Evolutionary conservation across 2,888 invertebrate species (phyloP).

Genomic region (Xestia rhomboidea): DNA sequence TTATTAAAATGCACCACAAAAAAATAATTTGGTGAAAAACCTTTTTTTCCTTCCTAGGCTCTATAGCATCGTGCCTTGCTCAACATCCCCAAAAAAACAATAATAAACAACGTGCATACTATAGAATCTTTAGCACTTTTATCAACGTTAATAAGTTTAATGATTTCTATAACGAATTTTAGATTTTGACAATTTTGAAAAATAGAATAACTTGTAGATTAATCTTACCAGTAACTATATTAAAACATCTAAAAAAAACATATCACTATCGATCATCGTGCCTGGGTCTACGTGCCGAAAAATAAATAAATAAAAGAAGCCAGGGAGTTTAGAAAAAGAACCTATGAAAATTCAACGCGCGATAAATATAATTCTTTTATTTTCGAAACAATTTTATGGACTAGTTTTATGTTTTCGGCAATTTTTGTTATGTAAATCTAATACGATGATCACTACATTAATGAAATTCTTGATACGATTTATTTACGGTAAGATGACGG

Average conservation of each 20-base stretch:
- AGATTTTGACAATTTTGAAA: neutral
- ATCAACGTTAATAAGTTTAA: no score
- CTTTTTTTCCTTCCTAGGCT: neutral
- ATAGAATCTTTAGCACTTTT: neutral
- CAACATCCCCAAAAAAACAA: neutral
- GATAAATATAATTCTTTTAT: neutral
- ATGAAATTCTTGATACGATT: neutral
- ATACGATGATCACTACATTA: neutral
- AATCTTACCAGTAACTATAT: neutral
- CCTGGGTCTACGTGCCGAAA: neutral
- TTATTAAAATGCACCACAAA: neutral
- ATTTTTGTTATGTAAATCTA: neutral
- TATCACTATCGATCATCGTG: neutral
- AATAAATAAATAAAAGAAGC: neutral
- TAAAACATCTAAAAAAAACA: neutral
- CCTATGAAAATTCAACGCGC: neutral
- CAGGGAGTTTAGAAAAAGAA: neutral
- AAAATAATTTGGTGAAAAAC: neutral
- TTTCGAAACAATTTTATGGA: neutral
- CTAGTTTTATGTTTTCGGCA: neutral
- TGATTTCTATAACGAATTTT: neutral
- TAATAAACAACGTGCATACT: neutral
- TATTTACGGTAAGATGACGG: neutral
- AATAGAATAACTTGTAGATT: neutral
- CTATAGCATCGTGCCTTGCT: neutral